Base-by-base conservation (phyloP, 2,888 invertebrate species). In the Bugulina stolonifera region DNA sequence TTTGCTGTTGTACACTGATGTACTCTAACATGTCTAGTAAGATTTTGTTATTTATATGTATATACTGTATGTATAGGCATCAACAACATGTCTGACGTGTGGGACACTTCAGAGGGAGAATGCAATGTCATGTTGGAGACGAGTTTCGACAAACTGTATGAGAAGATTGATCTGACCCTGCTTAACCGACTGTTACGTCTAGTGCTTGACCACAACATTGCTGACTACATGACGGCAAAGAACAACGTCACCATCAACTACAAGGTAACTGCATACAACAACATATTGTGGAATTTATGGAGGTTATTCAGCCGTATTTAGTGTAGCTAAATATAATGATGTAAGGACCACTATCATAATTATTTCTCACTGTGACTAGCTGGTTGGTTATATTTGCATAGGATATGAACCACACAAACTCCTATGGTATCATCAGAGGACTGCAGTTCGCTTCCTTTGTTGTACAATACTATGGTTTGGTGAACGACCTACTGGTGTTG, bases 331-430 rank as follows among this genome's bases (percentile, higher is more conserved):
- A n/a, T n/a, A n/a, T n/a, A n/a, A n/a, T n/a, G n/a, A n/a, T n/a
- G n/a, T n/a, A n/a, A n/a, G n/a, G n/a, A n/a, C n/a, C n/a, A n/a
- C n/a, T n/a, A n/a, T n/a, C n/a, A n/a, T n/a, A n/a, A n/a, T n/a
- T n/a, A n/a, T n/a, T n/a, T n/a, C n/a, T n/a, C n/a, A n/a, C n/a
- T n/a, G n/a, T n/a, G n/a, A n/a, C n/a, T n/a, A n/a, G n/a, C n/a
- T n/a, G n/a, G n/a, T n/a, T n/a, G n/a, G n/a, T n/a, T n/a, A n/a
- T n/a, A n/a, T n/a, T n/a, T n/a, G n/a, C n/a, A 3, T 81, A 90
- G 89, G 99, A 99, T 83, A 99, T 99, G 99, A 99, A 99, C 86
- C 99, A 99, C 85, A 98, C 97, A 0, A 99, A 99, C 89, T 96
- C 97, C 79, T 99, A 99, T 84, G 99, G 99, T 73, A 95, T 97